Evolutionary conservation across 2,888 invertebrate species (phyloP).

Genomic region (Vanessa cardui): DNA sequence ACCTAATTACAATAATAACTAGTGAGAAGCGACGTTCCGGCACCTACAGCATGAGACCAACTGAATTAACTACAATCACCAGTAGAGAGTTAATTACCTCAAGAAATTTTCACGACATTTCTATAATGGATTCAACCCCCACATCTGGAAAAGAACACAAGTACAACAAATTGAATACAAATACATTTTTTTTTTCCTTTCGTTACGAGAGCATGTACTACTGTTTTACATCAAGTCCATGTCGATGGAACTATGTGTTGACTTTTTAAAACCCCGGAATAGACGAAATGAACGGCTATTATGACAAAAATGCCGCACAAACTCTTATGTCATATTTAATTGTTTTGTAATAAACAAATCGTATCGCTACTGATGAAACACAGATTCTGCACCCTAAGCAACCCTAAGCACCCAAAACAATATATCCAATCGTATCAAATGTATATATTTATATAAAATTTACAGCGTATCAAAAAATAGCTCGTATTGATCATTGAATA

Average conservation of each 20-base stretch:
- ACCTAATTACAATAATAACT: conserved; percentile 45
- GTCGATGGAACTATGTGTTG: conserved; percentile 31
- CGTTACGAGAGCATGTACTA: conserved; percentile 65
- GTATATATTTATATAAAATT: too few relatives aligned
- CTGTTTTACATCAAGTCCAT: conserved; percentile 81
- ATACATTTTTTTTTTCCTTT: conserved; percentile 49
- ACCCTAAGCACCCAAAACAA: not conserved
- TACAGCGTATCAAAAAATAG: too few relatives aligned
- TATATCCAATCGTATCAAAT: too few relatives aligned
- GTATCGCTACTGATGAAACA: not conserved
- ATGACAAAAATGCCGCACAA: not conserved
- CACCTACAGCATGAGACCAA: conserved; percentile 65
- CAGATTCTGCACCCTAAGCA: not conserved
- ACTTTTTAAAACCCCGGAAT: not conserved
- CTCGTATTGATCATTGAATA: too few relatives aligned
- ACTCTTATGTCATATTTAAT: not conserved
- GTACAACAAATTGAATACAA: conserved; percentile 82
- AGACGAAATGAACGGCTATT: not conserved
- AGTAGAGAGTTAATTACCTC: conserved; percentile 83
- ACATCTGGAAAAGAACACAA: conserved; percentile 83
- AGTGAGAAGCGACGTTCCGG: conserved; percentile 44
- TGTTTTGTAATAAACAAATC: not conserved
- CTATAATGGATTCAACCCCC: conserved; percentile 82
- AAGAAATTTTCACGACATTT: conserved; percentile 81
- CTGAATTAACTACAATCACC: conserved; percentile 78